Base-by-base conservation (phyloP, 2,797 vertebrate genomes). In the Siniperca obscura region DNA sequence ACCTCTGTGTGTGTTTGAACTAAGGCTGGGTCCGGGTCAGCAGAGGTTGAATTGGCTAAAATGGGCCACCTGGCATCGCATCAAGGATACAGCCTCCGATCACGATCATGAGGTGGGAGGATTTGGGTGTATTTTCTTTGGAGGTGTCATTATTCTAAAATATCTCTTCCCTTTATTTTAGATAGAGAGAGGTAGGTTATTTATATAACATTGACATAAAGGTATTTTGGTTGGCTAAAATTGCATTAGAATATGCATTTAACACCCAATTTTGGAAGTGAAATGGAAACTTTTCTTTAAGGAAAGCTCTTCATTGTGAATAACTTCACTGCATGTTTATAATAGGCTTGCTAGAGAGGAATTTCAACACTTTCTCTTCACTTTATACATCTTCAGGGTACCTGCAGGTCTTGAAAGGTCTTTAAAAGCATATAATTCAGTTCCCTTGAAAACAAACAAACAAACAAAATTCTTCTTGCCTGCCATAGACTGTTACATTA, bases 111-210 rank as follows among this genome's bases (percentile, higher is more conserved):
- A 84, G 65, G 57, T 81, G 19, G 72, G 34, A 74, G 46, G 19
- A 50, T 81, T 76, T 75, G 30, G 38, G 70, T 62, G 67, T 90
- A 13, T 86, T 70, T 83, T 76, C 40, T 64, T 76, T 82, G 59
- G 70, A 84, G 69, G 82, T 80, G 71, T 75, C 69, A 82, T 68
- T 77, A 61, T 68, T 85, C 72, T 80, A 59, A 85, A 81, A 82
- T 83, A 75, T 42, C 34, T 50, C 57, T 57, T 71, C 21, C 16
- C 57, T 57, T 80, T 56, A 74, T 83, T 86, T 80, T 76, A 81
- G 52, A 81, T 68, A 66, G 62, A 12, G 14, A 66, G 55, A 80
- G 25, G 44, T 40, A 36, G 38, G 46, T 62, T 80, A 68, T 91
- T 89, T 60, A 70, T 78, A 44, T 46, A 60, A 71, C 46, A 52